Percentiles rank a stretch among this genome's conserved stretches.
Evolutionary conservation across 1,140 invertebrate genomes (phyloP).

Genomic region (Aculops lycopersici): DNA sequence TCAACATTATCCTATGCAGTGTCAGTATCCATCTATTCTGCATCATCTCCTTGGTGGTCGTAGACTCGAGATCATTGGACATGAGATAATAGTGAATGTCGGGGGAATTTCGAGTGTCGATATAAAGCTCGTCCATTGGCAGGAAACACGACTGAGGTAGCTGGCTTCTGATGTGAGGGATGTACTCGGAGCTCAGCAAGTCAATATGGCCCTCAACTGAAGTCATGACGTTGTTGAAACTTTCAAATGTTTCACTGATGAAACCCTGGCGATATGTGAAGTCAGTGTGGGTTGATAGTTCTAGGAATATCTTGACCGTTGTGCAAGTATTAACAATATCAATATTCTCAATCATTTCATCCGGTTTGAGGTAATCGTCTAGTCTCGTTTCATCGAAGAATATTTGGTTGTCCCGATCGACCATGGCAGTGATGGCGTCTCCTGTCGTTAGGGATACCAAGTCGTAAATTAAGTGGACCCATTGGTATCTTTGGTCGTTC

Average conservation of each 20-base stretch:
- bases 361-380: neutral
- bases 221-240: neutral
- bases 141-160: neutral
- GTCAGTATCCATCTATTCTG: neutral
- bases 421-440: neutral
- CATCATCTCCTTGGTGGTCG: neutral
- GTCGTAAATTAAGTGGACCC: neutral
- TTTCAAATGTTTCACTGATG: neutral
- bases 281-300: neutral
- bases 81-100: neutral
- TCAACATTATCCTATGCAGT: neutral
- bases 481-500: no score
- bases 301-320: neutral
- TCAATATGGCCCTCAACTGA: neutral
- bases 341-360: neutral
- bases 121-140: neutral
- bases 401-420: neutral
- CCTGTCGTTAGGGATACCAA: neutral
- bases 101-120: neutral
- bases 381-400: neutral
- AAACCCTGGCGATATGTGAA: neutral
- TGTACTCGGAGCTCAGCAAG: no score
- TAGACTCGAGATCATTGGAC: neutral
- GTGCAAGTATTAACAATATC: neutral
- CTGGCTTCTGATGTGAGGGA: neutral